Base-by-base conservation (phyloP, 2,113 vertebrate genomes). In the Dipodomys ordii region DNA sequence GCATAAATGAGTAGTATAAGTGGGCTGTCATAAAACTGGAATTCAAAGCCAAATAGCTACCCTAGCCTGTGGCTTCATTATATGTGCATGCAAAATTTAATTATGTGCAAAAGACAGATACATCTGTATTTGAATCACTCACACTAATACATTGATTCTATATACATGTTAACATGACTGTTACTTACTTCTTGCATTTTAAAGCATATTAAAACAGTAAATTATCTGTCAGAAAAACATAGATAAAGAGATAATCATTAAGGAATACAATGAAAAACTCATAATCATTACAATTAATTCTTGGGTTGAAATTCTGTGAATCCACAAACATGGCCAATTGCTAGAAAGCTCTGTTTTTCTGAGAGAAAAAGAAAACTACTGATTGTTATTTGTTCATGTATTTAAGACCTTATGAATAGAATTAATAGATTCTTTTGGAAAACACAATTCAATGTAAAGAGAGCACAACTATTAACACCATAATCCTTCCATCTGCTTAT, bases 341-440 rank as follows among this genome's bases (percentile, higher is more conserved):
- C 57, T 65, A 89, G 71, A 89, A 73, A 83, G 11, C 6, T 87
- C 7, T 46, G 28, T 57, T 90, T 88, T 88, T n/a, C 22, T 92
- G 86, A 88, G 30, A 6, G 27, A 53, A 80, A 4, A 32, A 35
- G 83, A 84, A 86, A 67, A 84, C 72, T 60, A 46, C 6, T 71
- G 8, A 89, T 91, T 60, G 1, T 72, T 7, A 83, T 1, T 87
- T 8, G 87, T 3, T 64, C 20, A 49, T 19, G 10, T 77, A 86
- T 39, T 77, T 91, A 83, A 92, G 15, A 76, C 79, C 7, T 73
- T 74, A 91, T 60, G 32, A 91, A 85, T 20, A 92, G 2, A 93
- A 67, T 20, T 91, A 62, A 76, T 27, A 77, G 57, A n/a, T 44
- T 76, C 1, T 76, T 74, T 92, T 46, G 53, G n/a, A 49, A 93